Percentiles rank a stretch among this genome's conserved stretches.
These are phyloP conservation scores for Elachura formosa DNA, from an alignment of 2,113 vertebrate genomes.

Conservation along the genomic window DNA sequence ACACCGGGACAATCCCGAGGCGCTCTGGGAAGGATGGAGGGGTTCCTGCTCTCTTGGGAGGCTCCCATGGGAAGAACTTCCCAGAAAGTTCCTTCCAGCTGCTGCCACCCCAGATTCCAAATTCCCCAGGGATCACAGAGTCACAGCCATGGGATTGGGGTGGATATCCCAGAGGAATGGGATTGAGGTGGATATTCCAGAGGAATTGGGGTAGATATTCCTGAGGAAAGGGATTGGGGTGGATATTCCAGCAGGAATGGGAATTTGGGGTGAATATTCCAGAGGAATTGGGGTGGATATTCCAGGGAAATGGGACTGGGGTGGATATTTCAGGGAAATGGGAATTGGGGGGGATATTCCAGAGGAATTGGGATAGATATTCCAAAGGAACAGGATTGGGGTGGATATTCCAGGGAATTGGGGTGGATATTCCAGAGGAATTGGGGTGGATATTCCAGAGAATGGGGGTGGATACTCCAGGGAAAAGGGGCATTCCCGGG, in stretches of 20 bases:
- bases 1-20: neutral
- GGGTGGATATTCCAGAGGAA: neutral
- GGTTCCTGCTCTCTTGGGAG: neutral
- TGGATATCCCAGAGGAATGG: neutral
- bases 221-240: neutral
- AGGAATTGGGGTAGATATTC: neutral
- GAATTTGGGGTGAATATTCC: neutral
- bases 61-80: neutral
- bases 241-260: neutral
- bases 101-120: neutral
- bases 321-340: neutral
- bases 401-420: neutral
- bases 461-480: neutral
- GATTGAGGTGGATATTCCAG: neutral
- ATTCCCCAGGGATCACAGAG: accelerated
- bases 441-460: neutral
- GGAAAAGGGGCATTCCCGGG: neutral
- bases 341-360: neutral
- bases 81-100: neutral
- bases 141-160: neutral
- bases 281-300: neutral
- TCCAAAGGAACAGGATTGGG: neutral
- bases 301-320: neutral
- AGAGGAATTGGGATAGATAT: neutral
- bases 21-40: neutral